These are phyloP conservation scores for Rhegmatorhina hoffmannsi DNA, from an alignment of 2,113 vertebrate genomes.

Conservation along the genomic window DNA sequence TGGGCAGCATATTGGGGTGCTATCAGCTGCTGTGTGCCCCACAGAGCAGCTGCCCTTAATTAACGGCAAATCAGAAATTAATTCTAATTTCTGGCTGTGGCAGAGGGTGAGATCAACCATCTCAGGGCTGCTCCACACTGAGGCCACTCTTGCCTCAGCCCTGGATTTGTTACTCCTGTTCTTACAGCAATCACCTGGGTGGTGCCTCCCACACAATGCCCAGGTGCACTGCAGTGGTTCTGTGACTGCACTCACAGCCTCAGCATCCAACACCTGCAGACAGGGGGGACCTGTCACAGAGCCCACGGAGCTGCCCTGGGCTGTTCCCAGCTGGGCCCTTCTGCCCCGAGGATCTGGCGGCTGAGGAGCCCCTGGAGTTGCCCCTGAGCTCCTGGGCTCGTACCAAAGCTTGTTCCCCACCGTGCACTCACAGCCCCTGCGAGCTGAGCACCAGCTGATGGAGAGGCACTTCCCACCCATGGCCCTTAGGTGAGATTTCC, in stretches of 20 bases:
- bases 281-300: background rate
- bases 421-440: accelerated
- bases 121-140: background rate
- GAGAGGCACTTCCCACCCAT: background rate
- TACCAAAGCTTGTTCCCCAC: background rate
- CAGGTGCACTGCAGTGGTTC: accelerated
- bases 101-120: background rate
- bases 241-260: background rate
- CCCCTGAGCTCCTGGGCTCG: background rate
- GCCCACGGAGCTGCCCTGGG: background rate
- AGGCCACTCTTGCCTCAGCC: accelerated
- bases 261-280: accelerated
- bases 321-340: background rate
- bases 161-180: background rate
- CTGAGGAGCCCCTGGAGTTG: background rate
- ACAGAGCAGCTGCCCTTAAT: background rate
- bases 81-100: background rate
- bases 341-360: background rate
- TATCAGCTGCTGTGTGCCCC: background rate
- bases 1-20: background rate
- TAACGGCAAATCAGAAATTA: background rate
- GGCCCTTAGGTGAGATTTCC: background rate
- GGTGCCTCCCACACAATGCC: background rate
- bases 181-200: background rate
- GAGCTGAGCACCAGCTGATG: background rate